Percentiles rank a stretch among this genome's conserved stretches.
Evolutionary conservation across 2,888 invertebrate species (phyloP).

Genomic region (Drosophila buzzatii): DNA sequence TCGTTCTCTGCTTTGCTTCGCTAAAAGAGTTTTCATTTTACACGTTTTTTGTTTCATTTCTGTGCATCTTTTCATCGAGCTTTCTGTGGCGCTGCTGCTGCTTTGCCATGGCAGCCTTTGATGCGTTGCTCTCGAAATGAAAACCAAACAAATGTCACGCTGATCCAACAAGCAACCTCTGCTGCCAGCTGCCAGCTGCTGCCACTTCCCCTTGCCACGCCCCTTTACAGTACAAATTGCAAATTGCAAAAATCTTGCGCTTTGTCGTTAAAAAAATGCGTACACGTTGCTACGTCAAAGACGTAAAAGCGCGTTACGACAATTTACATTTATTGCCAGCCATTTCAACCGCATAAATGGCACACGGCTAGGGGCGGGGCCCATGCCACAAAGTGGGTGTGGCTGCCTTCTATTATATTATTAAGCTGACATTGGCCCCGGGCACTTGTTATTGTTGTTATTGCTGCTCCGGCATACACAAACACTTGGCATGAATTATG

Average conservation of each 20-base stretch:
- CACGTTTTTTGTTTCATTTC: neutral
- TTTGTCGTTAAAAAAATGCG: constrained; percentile 42
- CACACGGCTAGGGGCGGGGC: neutral
- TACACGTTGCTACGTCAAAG: constrained; percentile 41
- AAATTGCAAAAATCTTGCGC: constrained; percentile 49
- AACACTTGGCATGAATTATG: constrained; percentile 63
- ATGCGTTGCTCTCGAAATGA: constrained; percentile 59
- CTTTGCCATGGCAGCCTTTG: constrained; percentile 66
- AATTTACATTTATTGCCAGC: constrained; percentile 56
- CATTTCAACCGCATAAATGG: constrained; percentile 36
- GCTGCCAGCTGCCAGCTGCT: neutral
- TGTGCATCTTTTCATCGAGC: constrained; percentile 21
- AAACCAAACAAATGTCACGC: constrained; percentile 77
- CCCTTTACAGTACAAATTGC: constrained; percentile 64
- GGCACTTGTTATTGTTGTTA: constrained; percentile 26
- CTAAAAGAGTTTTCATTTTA: neutral
- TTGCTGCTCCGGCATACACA: constrained; percentile 34
- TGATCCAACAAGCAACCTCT: neutral
- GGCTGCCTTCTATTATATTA: constrained; percentile 52
- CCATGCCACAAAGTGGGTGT: neutral
- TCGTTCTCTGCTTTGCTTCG: neutral
- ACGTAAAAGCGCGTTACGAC: constrained; percentile 42
- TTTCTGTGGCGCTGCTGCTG: constrained; percentile 11
- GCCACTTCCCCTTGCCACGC: neutral
- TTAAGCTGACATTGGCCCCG: constrained; percentile 61